Evolutionary conservation across 1,140 invertebrate genomes (phyloP).

Genomic region (Sycophila sp.): DNA sequence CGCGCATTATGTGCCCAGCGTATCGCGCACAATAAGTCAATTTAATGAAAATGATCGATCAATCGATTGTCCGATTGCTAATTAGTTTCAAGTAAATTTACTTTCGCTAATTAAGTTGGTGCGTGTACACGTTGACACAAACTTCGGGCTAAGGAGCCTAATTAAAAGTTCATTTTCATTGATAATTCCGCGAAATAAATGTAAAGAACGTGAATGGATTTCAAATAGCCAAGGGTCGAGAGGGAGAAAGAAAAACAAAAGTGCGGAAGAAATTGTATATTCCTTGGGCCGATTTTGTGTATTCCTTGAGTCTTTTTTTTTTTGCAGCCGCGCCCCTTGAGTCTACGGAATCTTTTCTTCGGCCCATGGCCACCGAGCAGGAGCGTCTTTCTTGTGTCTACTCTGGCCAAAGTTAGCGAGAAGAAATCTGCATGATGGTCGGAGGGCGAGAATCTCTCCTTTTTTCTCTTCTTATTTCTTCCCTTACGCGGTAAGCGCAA

Average conservation of each 20-base stretch:
- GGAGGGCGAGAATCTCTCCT: neutral
- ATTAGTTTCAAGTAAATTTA: too few species aligned
- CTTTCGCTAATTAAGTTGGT: too few species aligned
- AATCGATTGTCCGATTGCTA: too few species aligned
- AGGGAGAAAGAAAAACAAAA: neutral
- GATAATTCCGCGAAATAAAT: neutral
- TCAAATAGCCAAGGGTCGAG: too few species aligned
- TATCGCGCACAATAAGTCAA: too few species aligned
- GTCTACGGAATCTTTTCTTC: neutral
- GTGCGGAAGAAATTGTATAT: neutral
- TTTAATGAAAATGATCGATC: too few species aligned
- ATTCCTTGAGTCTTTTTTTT: neutral
- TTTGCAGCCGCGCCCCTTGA: too few species aligned
- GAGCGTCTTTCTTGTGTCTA: too few species aligned
- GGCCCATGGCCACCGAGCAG: too few species aligned
- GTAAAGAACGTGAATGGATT: too few species aligned
- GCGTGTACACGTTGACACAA: neutral
- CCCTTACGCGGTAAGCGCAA: neutral
- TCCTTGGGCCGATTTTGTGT: neutral
- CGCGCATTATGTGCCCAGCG: too few species aligned
- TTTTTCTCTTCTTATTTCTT: neutral
- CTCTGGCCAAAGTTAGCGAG: neutral
- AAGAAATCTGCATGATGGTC: conserved; percentile 11
- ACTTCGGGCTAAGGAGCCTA: neutral
- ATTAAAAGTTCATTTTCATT: neutral